A percentile compares a stretch with the other conserved stretches of the same genome.
These are phyloP conservation scores for Urocynchramus pylzowi DNA, from an alignment of 2,113 vertebrate species.

Conservation along the genomic window DNA sequence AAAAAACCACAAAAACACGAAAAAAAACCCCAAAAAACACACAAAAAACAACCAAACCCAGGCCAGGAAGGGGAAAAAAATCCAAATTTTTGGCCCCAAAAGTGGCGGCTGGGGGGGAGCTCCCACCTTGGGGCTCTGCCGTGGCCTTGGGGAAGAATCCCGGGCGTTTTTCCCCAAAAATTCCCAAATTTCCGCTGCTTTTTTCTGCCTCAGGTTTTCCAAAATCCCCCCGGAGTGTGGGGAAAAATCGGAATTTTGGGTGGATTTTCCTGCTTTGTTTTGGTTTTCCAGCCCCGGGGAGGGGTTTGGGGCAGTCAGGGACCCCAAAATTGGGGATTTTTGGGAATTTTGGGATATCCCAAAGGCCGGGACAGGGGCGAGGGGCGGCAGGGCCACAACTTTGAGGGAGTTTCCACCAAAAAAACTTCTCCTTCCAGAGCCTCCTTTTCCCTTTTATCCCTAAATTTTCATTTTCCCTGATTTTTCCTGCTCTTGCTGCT, in stretches of 20 bases:
- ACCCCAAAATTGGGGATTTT: neutral
- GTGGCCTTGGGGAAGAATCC: neutral
- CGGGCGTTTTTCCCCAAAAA: neutral
- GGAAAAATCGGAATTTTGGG: neutral
- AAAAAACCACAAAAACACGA: constrained; percentile 11
- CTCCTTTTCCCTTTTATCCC: neutral
- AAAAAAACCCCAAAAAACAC: neutral
- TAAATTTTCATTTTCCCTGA: neutral
- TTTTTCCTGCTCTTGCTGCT: neutral
- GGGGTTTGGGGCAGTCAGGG: neutral
- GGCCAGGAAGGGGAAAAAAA: neutral
- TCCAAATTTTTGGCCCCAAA: constrained; percentile 45
- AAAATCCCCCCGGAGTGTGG: neutral
- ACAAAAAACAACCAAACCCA: neutral
- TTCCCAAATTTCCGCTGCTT: neutral
- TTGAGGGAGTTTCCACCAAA: neutral
- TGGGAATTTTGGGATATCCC: no score
- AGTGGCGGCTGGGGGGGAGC: neutral
- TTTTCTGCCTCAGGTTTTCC: neutral
- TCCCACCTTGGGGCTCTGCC: neutral
- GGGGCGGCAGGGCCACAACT: neutral
- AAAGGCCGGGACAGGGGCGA: no score
- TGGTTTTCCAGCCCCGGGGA: no score
- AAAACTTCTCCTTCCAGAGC: neutral
- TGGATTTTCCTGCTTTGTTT: neutral